Conservation (phyloP, 2,797 vertebrate genomes). For the Cossypha dichroa region DNA sequence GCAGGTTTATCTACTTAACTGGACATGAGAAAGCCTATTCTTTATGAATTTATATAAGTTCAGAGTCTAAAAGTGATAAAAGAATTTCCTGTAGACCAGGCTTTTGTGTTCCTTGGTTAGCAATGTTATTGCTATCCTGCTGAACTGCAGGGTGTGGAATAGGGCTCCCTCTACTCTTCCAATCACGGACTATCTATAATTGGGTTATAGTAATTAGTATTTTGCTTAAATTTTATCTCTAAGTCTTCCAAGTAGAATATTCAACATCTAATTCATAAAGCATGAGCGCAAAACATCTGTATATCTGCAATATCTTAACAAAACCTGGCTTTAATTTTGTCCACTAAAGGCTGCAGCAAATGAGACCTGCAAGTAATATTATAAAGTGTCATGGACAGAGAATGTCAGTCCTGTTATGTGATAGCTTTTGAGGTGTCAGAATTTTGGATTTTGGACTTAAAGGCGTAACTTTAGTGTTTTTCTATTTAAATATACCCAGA, state of each 20-base stretch:
- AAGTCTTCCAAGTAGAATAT: neutral
- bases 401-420: neutral
- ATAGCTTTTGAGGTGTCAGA: neutral
- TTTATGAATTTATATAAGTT: neutral
- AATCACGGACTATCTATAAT: neutral
- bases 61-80: neutral
- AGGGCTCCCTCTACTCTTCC: neutral
- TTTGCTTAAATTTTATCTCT: neutral
- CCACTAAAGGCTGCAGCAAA: neutral
- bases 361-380: neutral
- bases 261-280: neutral
- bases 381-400: neutral
- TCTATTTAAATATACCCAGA: neutral
- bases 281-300: neutral
- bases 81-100: neutral
- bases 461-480: neutral
- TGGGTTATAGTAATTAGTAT: neutral
- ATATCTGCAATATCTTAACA: neutral
- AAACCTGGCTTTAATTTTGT: neutral
- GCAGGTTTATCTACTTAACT: neutral
- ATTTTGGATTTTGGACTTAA: neutral
- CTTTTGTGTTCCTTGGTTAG: neutral
- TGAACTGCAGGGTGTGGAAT: neutral
- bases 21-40: neutral
- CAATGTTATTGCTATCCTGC: neutral